These are phyloP conservation scores for Agelastica alni DNA, from an alignment of 2,888 invertebrate genomes.

Conservation along the genomic window DNA sequence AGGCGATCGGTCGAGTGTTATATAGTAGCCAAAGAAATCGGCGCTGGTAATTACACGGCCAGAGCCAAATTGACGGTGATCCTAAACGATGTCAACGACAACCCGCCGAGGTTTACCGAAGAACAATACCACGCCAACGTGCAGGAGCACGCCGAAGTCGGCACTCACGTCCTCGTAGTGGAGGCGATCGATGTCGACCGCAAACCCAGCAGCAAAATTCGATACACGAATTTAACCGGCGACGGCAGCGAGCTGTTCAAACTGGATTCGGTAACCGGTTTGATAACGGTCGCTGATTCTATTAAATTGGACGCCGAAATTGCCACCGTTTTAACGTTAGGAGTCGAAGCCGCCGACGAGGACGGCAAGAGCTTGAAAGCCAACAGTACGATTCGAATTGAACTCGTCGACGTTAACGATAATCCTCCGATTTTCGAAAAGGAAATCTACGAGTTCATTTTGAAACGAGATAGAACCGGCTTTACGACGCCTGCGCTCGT, in stretches of 20 bases:
- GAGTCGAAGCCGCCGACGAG: slow-evolving; percentile 86
- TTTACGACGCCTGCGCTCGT: slow-evolving; percentile 74
- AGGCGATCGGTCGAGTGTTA: slow-evolving; percentile 71
- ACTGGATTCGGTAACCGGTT: slow-evolving; percentile 77
- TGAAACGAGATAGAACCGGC: slow-evolving; percentile 72
- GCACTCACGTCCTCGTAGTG: slow-evolving; percentile 59
- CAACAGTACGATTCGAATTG: slow-evolving; percentile 73
- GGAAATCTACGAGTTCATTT: slow-evolving; percentile 77
- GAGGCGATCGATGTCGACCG: slow-evolving; percentile 83
- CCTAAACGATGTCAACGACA: slow-evolving; percentile 86
- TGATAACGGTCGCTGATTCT: slow-evolving; percentile 77
- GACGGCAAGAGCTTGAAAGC: slow-evolving; percentile 79
- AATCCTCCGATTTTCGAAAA: slow-evolving; percentile 77
- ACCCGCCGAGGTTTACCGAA: slow-evolving; percentile 78
- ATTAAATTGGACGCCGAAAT: slow-evolving; percentile 83
- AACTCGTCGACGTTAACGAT: slow-evolving; percentile 65
- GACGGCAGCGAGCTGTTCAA: slow-evolving; percentile 77
- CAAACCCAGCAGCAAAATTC: slow-evolving; percentile 69
- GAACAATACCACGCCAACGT: slow-evolving; percentile 74
- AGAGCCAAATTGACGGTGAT: slow-evolving; percentile 78
- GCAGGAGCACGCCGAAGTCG: slow-evolving; percentile 77
- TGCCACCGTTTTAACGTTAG: slow-evolving; percentile 75
- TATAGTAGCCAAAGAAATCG: slow-evolving; percentile 81
- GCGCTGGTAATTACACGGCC: slow-evolving; percentile 73
- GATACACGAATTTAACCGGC: slow-evolving; percentile 40